Evolutionary conservation across 2,797 vertebrate genomes (phyloP), one percentile per base, ranked within the genome.

Genomic region (Hypotaenidia philippensis): DNA sequence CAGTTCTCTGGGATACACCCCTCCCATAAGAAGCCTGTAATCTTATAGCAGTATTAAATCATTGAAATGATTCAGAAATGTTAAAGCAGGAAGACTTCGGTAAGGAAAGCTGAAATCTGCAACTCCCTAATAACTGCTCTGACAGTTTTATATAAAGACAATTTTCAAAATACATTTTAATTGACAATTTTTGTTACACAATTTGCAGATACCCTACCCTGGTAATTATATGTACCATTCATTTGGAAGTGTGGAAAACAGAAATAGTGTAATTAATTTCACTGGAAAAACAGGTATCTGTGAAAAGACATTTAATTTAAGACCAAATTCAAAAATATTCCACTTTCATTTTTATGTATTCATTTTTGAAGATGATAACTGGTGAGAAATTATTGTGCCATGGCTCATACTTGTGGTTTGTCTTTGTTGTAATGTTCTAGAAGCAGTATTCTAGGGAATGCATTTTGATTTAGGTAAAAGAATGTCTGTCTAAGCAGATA

Each of bases 91-190:
- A 87, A 83, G 49, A 63, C 34, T 93, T 82, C 64, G 90, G 47
- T 47, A 79, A 56, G 23, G 68, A 52, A 94, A 89, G 11, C 26
- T 47, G 23, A 95, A 93, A 89, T 63, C 36, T 70, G 32, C 9
- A 59, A 31, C 14, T 70, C 27, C 45, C 9, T 87, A 77, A 60
- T 60, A 92, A 85, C 41, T 75, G 32, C 22, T 91, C 38, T 84
- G 70, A 40, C 27, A 60, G 61, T 83, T 77, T 83, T 11, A 89
- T 74, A 13, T 26, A 68, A 92, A 87, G 7, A 49, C 52, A 70
- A 66, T 89, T 89, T 92, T 89, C 75, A 87, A 78, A 89, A 91
- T 70, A 45, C 7, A 70, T 40, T 61, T 74, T 76, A 81, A 79
- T 72, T 89, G 50, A 76, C 63, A 91, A 34, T 29, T 81, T 68